Evolutionary conservation across 2,113 vertebrate genomes (phyloP).

Genomic region (Callorhinus ursinus): DNA sequence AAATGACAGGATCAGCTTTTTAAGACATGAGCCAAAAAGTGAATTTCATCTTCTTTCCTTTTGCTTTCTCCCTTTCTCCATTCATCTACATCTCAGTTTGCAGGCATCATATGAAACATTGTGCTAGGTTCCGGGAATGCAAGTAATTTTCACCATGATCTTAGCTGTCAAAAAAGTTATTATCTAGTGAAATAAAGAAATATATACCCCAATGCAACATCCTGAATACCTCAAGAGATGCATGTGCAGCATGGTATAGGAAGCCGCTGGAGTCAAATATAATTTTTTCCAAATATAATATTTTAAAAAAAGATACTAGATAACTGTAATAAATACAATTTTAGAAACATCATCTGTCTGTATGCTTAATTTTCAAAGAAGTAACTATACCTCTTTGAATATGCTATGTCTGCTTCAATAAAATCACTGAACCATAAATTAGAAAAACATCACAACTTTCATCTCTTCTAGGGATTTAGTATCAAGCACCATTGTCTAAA

Average conservation of each 20-base stretch:
- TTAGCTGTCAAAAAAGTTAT: constrained; percentile 27
- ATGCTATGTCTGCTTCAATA: constrained; percentile 41
- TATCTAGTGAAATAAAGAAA: not conserved
- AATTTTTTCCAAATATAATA: not conserved
- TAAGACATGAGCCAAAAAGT: not conserved
- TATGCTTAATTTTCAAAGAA: constrained; percentile 10
- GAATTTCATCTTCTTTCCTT: not conserved
- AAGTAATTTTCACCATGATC: constrained; percentile 3
- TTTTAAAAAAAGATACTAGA: not conserved
- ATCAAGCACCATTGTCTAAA: not conserved
- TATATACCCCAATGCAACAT: not conserved
- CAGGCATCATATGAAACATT: not conserved
- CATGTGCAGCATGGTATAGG: not conserved
- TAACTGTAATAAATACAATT: not conserved
- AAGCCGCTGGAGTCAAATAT: not conserved
- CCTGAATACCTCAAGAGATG: not conserved
- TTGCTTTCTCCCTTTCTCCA: not conserved
- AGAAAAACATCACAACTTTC: constrained; percentile 25
- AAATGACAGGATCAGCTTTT: constrained; percentile 63
- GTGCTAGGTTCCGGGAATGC: not conserved
- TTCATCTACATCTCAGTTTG: not conserved
- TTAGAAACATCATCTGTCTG: not conserved
- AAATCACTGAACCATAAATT: constrained; percentile 55
- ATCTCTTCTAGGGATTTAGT: not conserved
- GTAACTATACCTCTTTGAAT: not conserved